A percentile compares a stretch with the other conserved stretches of the same genome.
These are phyloP conservation scores for Atherix ibis DNA, from an alignment of 2,888 invertebrate genomes.

Conservation along the genomic window DNA sequence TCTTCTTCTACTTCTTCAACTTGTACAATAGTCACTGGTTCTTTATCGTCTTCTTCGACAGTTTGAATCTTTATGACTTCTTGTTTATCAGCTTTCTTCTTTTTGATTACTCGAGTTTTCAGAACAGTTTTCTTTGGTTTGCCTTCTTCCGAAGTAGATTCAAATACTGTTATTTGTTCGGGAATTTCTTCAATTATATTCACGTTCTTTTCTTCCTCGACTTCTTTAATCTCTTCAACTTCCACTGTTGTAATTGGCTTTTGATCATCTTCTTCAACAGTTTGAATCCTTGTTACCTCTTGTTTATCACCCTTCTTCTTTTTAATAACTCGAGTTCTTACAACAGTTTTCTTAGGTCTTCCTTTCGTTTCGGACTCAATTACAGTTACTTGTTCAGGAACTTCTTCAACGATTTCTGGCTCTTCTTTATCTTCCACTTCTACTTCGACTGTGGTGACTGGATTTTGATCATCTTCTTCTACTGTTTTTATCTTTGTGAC, in stretches of 20 bases:
- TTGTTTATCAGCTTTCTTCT: slow-evolving; percentile 28
- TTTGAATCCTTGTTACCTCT: slow-evolving; percentile 31
- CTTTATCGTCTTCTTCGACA: slow-evolving; percentile 31
- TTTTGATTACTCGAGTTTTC: slow-evolving; percentile 34
- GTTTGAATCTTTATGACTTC: slow-evolving; percentile 30
- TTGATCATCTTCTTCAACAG: slow-evolving; percentile 27
- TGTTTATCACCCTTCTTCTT: slow-evolving; percentile 20
- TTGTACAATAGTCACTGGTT: slow-evolving; percentile 27
- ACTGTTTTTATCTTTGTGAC: slow-evolving; percentile 19
- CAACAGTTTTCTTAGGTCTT: slow-evolving; percentile 22
- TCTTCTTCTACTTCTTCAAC: slow-evolving; percentile 11
- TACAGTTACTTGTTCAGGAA: slow-evolving; percentile 12
- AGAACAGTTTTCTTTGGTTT: slow-evolving; percentile 27
- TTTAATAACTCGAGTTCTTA: slow-evolving; percentile 18
- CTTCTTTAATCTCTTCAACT: slow-evolving; percentile 13
- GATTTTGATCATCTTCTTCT: slow-evolving; percentile 21
- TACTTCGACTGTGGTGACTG: slow-evolving; percentile 19
- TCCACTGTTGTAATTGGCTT: slow-evolving; percentile 22
- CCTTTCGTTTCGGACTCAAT: slow-evolving; percentile 13
- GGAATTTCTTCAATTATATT: slow-evolving; percentile 22
- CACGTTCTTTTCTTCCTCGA: slow-evolving; percentile 8
- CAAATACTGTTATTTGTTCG: slow-evolving; percentile 24
- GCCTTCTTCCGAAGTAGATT: slow-evolving; percentile 30
- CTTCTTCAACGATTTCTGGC: slow-evolving; percentile 16
- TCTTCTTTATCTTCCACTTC: slow-evolving; percentile 13